phyloP scores from a whole-genome alignment of 2,113 vertebrate species.

The Oncorhynchus keta region DNA sequence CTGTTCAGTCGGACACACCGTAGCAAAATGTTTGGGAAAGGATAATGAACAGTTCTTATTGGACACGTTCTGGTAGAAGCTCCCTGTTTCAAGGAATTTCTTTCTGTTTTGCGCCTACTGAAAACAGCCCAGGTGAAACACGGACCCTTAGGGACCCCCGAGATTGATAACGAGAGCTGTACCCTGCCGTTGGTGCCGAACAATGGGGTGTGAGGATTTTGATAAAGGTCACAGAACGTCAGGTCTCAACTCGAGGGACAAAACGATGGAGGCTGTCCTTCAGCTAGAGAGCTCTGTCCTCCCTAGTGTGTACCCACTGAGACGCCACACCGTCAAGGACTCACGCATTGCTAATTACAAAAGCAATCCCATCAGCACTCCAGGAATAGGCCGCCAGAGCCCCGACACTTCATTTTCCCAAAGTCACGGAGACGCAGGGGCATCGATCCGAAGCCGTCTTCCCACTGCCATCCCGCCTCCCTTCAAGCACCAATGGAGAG shows the following conservation, averaged over 20 bases:
- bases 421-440: slow-evolving; percentile 41
- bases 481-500: not conserved
- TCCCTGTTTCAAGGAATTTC: no score
- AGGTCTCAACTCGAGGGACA: not conserved
- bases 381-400: slow-evolving; percentile 31
- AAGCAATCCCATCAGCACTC: slow-evolving; percentile 39
- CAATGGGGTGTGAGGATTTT: no score
- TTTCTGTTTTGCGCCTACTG: no score
- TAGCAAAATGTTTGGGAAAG: no score
- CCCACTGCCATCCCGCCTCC: not conserved
- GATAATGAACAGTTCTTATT: no score
- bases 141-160: no score
- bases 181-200: no score
- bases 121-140: no score
- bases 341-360: slow-evolving; percentile 44
- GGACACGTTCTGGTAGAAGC: no score
- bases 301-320: slow-evolving; percentile 1
- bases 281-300: slow-evolving; percentile 21
- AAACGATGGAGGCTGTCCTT: slow-evolving; percentile 21
- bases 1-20: no score
- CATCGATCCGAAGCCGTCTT: slow-evolving; percentile 35
- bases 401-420: slow-evolving; percentile 48
- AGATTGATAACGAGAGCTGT: no score
- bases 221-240: no score
- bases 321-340: slow-evolving; percentile 36